These are phyloP conservation scores for Etheostoma perlongum DNA, from an alignment of 2,797 vertebrate genomes.

Conservation along the genomic window DNA sequence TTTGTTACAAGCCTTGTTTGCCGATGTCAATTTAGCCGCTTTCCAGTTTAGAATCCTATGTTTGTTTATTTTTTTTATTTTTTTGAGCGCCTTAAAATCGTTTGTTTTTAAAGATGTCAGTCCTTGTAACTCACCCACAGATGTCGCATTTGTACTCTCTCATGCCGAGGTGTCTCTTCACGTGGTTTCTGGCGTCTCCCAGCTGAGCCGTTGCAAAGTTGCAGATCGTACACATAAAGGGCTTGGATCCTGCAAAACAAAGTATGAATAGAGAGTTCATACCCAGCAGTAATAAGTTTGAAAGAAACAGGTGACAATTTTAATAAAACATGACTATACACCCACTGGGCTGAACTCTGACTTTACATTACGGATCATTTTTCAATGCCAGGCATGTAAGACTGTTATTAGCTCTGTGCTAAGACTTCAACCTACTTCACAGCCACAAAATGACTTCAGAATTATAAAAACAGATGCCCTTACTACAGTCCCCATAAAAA, in stretches of 20 bases:
- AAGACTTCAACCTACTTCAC: constrained; percentile 44
- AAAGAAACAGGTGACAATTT: constrained; percentile 44
- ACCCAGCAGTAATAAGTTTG: constrained; percentile 27
- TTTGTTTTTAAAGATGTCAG: constrained; percentile 19
- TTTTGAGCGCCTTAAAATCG: constrained; percentile 36
- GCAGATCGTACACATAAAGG: constrained; percentile 99
- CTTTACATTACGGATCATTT: constrained; percentile 51
- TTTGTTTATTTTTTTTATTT: neutral
- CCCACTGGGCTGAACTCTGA: constrained; percentile 43
- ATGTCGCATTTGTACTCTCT: constrained; percentile 99
- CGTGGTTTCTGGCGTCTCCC: constrained; percentile 98
- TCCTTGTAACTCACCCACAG: constrained; percentile 94
- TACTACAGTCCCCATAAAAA: constrained; percentile 63
- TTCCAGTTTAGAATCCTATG: neutral
- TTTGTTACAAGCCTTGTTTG: neutral
- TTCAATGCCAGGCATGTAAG: constrained; percentile 43
- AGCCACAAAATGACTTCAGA: constrained; percentile 51
- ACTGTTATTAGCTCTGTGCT: constrained; percentile 54
- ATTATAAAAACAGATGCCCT: constrained; percentile 63
- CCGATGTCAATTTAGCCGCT: neutral
- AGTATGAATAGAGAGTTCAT: constrained; percentile 29
- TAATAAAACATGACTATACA: constrained; percentile 51
- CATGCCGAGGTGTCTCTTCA: constrained; percentile 99
- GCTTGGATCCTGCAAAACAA: constrained; percentile 93
- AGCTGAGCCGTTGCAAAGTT: constrained; percentile 99